Percentiles rank a stretch among this genome's conserved stretches.
phyloP scores from a whole-genome alignment of 2,888 invertebrate species.

The Limnephilus rhombicus region DNA sequence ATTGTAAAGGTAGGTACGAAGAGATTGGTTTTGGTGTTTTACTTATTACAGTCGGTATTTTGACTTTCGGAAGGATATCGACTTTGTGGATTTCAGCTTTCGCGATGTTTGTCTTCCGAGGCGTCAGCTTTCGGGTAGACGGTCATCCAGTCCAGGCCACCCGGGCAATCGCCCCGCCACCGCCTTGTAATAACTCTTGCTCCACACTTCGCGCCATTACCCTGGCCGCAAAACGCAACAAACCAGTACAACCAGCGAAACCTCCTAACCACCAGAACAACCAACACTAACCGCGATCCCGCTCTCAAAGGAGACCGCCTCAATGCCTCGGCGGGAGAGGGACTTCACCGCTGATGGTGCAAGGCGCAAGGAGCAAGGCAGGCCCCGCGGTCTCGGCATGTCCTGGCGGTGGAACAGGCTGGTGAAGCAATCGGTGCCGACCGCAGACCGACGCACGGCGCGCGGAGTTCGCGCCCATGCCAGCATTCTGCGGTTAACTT shows the following conservation, averaged over 20 bases:
- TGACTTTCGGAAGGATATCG: background rate
- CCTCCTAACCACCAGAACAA: too few relatives aligned
- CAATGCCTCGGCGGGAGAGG: background rate
- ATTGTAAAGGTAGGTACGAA: too few relatives aligned
- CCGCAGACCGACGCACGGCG: background rate
- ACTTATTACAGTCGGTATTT: background rate
- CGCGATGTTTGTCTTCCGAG: background rate
- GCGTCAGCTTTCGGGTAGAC: background rate
- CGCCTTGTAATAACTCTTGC: background rate
- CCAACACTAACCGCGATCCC: background rate
- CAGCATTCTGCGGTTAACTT: background rate
- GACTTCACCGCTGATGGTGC: background rate
- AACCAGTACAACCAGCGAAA: background rate
- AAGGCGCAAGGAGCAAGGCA: background rate
- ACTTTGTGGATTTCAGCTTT: background rate
- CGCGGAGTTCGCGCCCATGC: conserved; percentile 15
- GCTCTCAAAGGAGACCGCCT: background rate
- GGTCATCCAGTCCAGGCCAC: background rate
- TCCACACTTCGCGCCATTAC: conserved; percentile 1
- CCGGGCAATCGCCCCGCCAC: background rate
- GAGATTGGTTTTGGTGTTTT: background rate
- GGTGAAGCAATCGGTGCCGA: conserved; percentile 9
- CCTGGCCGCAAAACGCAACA: background rate
- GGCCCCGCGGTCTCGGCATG: background rate
- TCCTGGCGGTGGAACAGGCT: background rate